Evolutionary conservation across 2,797 vertebrate genomes (phyloP).

Genomic region (Microctenopoma lineatum): DNA sequence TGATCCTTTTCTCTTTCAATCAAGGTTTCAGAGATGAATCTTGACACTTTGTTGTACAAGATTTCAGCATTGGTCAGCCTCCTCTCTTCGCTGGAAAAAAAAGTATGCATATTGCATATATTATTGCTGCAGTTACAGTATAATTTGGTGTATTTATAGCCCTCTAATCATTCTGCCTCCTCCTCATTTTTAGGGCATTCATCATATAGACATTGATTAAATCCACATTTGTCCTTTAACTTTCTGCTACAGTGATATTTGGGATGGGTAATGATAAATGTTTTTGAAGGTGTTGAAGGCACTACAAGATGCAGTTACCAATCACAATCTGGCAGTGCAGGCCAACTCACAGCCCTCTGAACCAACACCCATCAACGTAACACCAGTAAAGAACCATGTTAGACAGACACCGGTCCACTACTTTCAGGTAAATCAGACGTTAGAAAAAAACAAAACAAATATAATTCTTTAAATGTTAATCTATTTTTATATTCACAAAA

Average conservation of each 20-base stretch:
- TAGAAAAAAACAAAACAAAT: background rate
- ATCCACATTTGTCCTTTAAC: too few species aligned
- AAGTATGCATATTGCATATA: slow-evolving; percentile 69
- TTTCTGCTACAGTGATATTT: too few species aligned
- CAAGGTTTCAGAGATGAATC: slow-evolving; percentile 80
- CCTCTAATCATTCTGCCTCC: background rate
- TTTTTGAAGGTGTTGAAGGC: slow-evolving; percentile 82
- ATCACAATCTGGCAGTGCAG: slow-evolving; percentile 84
- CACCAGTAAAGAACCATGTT: slow-evolving; percentile 59
- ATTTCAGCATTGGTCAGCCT: slow-evolving; percentile 86
- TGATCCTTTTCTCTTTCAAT: slow-evolving; percentile 46
- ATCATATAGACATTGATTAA: background rate
- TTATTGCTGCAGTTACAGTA: background rate
- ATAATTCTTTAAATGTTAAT: background rate
- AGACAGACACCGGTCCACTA: slow-evolving; percentile 76
- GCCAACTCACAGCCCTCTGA: slow-evolving; percentile 71
- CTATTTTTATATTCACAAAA: too few species aligned
- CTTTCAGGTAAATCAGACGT: slow-evolving; percentile 78
- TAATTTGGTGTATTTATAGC: background rate
- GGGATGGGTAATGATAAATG: background rate
- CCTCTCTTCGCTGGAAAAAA: slow-evolving; percentile 88
- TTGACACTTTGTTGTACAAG: slow-evolving; percentile 86
- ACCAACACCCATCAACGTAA: slow-evolving; percentile 35
- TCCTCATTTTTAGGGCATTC: background rate
- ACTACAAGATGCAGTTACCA: slow-evolving; percentile 84